Percentiles rank a stretch among this genome's conserved stretches.
These are phyloP conservation scores for Dufourea novaeangliae DNA, from an alignment of 1,140 invertebrate species.

Conservation along the genomic window DNA sequence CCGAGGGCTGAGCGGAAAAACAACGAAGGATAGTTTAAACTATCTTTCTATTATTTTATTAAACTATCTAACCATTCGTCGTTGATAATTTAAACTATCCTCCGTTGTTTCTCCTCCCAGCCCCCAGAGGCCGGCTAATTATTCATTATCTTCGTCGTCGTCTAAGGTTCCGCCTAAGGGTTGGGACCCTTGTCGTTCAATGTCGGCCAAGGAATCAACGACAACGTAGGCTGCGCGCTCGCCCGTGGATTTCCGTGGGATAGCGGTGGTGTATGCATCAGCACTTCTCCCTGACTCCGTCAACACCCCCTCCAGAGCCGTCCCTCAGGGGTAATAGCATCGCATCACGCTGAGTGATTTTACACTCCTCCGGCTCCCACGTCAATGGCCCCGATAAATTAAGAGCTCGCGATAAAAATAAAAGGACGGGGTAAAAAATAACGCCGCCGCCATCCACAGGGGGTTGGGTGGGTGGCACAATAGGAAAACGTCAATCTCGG, in stretches of 20 bases:
- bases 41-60: too few relatives aligned
- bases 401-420: conserved; percentile 46
- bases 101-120: background rate
- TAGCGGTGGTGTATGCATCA: conserved; percentile 22
- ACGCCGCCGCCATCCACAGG: background rate
- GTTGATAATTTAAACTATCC: background rate
- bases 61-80: too few relatives aligned
- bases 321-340: conserved; percentile 50
- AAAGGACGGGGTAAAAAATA: conserved; percentile 38
- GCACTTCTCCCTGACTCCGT: conserved; percentile 10
- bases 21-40: too few relatives aligned
- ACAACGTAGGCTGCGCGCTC: conserved; percentile 2
- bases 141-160: background rate
- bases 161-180: background rate
- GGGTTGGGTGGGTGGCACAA: conserved; percentile 15
- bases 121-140: background rate
- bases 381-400: conserved; percentile 58
- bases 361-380: conserved; percentile 51
- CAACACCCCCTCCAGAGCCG: background rate
- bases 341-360: conserved; percentile 63
- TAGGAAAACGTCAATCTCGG: background rate
- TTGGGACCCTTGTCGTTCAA: background rate
- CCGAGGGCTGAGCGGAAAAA: too few relatives aligned
- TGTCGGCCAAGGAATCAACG: conserved; percentile 21
- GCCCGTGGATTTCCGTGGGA: background rate